phyloP scores from a whole-genome alignment of 2,797 vertebrate species.

The Alauda arvensis region DNA sequence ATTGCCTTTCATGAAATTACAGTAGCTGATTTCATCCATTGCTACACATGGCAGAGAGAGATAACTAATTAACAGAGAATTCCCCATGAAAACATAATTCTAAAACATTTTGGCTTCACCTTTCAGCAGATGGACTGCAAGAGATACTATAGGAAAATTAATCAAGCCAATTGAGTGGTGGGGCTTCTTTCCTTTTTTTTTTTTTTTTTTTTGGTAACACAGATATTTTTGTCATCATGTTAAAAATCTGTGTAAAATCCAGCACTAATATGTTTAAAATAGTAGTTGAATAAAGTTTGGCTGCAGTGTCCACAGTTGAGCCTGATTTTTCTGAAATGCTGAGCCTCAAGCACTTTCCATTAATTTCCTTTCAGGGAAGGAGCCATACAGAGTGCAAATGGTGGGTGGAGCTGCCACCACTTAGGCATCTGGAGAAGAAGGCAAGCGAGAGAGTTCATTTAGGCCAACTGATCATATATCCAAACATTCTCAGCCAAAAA shows the following conservation, averaged over 20 bases:
- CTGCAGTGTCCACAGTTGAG: not conserved
- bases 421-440: slow-evolving; percentile 31
- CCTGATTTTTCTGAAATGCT: not conserved
- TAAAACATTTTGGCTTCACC: slow-evolving; percentile 64
- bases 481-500: slow-evolving; percentile 22
- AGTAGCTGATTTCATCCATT: slow-evolving; percentile 53
- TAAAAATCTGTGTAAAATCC: slow-evolving; percentile 30
- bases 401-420: slow-evolving; percentile 23
- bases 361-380: slow-evolving; percentile 26
- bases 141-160: slow-evolving; percentile 40
- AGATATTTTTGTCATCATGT: slow-evolving; percentile 16
- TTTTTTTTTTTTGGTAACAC: not conserved
- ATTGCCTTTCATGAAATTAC: slow-evolving; percentile 53
- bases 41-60: slow-evolving; percentile 61
- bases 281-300: not conserved
- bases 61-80: slow-evolving; percentile 65
- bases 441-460: not conserved
- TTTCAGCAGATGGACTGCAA: slow-evolving; percentile 65
- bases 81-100: slow-evolving; percentile 68
- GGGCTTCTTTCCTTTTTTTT: not conserved
- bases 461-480: not conserved
- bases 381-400: not conserved
- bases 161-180: slow-evolving; percentile 34
- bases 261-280: slow-evolving; percentile 1
- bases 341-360: not conserved